Evolutionary conservation across 2,797 vertebrate species (phyloP).

Genomic region (Lagorchestes hirsutus): DNA sequence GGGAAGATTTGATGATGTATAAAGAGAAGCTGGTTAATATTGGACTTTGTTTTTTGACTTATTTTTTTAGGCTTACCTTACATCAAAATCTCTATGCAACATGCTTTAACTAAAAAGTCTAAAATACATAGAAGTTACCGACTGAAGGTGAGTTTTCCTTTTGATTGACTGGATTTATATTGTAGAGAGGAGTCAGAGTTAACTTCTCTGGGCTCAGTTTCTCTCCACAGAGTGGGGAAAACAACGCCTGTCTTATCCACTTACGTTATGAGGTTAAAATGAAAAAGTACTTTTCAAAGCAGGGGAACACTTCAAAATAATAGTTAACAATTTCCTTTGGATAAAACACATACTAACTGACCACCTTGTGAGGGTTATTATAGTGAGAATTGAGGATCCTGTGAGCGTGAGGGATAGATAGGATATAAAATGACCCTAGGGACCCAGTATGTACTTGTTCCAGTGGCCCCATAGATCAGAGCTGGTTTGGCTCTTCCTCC

Average conservation of each 20-base stretch:
- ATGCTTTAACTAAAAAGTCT: conserved; percentile 77
- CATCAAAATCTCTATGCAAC: conserved; percentile 62
- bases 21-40: background rate
- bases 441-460: background rate
- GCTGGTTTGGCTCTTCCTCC: background rate
- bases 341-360: background rate
- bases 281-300: background rate
- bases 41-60: background rate
- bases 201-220: background rate
- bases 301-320: background rate
- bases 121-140: conserved; percentile 70
- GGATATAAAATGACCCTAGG: background rate
- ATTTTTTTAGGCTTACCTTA: conserved; percentile 51
- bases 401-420: background rate
- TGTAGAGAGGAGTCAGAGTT: background rate
- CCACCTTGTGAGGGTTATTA: background rate
- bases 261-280: background rate
- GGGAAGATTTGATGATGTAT: background rate
- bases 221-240: background rate
- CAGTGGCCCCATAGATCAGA: background rate
- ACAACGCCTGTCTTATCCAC: background rate
- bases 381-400: background rate
- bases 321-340: background rate
- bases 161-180: conserved; percentile 1
- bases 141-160: conserved; percentile 65